A percentile compares a stretch with the other conserved stretches of the same genome.
phyloP scores from a whole-genome alignment of 2,113 vertebrate genomes.

The Climacteris rufus region DNA sequence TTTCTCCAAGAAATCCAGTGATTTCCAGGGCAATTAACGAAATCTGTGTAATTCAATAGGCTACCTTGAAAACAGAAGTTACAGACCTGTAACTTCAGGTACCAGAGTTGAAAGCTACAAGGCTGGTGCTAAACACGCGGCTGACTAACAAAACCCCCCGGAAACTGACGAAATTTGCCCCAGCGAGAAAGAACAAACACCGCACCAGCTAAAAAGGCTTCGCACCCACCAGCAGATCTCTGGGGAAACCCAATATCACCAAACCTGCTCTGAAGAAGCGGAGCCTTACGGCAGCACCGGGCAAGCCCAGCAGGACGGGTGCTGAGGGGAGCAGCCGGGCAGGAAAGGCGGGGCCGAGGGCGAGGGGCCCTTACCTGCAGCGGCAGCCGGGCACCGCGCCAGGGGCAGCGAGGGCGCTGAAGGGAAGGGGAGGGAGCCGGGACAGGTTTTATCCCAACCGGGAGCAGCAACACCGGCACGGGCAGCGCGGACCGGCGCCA shows the following conservation, averaged over 20 bases:
- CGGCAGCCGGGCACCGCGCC: neutral
- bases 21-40: rapidly evolving
- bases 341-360: rapidly evolving
- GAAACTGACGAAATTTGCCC: rapidly evolving
- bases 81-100: rapidly evolving
- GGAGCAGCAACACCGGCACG: neutral
- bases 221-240: rapidly evolving
- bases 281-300: too few relatives aligned
- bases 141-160: neutral
- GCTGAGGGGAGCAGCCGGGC: neutral
- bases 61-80: rapidly evolving
- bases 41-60: rapidly evolving
- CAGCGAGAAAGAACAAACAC: neutral
- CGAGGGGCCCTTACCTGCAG: neutral
- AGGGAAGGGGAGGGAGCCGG: rapidly evolving
- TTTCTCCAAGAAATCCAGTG: neutral
- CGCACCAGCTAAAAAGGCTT: rapidly evolving
- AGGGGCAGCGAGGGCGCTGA: rapidly evolving
- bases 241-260: rapidly evolving
- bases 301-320: neutral
- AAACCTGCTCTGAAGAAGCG: rapidly evolving
- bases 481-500: neutral
- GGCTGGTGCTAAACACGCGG: rapidly evolving
- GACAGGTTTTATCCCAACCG: neutral
- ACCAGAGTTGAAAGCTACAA: rapidly evolving